Base-by-base conservation (phyloP, 1,140 invertebrate genomes). In the Gonatopus flavifemur region DNA sequence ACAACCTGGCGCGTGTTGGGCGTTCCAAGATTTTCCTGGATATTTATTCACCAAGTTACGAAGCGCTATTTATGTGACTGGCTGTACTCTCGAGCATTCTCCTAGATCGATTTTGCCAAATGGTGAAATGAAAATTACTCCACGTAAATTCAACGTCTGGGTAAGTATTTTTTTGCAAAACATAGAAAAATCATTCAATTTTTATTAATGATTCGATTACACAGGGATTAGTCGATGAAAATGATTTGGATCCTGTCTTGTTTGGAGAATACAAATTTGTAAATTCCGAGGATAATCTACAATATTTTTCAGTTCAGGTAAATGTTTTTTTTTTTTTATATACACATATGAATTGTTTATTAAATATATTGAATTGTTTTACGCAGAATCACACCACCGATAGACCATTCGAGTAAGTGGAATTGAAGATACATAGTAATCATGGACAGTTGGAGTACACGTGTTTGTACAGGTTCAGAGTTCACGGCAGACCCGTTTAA, bases 1-100 rank as follows among this genome's bases (percentile, higher is more conserved):
- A 12, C 83, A 89, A 66, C 95, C 96, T 5, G 97, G 96, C 19
- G 85, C 96, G 67, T 99, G 97, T 76, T 99, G 96, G 96, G 91
- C 95, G 19, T 98, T 98, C 76, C 89, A 92, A 75, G 94, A 94
- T 39, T 89, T 89, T 63, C 86, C 89, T 2, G 96, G 95, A 13
- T 93, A 87, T 59, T 72, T 89, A 15, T 83, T 92, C 21, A 83
- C 92, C 8, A 86, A 89, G 59, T 81, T 96, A 12, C 88, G 90
- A 55, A 84, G 80, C 25, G 76, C 81, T 33, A 88, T 96, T 44
- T 82, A 84, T 67, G 85, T 96, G 20, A 90, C 89, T 1, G 90
- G 88, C 0, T 96, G 98, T 68, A 91, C 92, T 0, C 40, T 98
- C 56, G 96, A 98, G 70, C 96, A 98, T 69, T 89, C 92, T 52